Evolutionary conservation across 2,888 invertebrate species (phyloP).

Genomic region (Pyrrhosoma nymphula): DNA sequence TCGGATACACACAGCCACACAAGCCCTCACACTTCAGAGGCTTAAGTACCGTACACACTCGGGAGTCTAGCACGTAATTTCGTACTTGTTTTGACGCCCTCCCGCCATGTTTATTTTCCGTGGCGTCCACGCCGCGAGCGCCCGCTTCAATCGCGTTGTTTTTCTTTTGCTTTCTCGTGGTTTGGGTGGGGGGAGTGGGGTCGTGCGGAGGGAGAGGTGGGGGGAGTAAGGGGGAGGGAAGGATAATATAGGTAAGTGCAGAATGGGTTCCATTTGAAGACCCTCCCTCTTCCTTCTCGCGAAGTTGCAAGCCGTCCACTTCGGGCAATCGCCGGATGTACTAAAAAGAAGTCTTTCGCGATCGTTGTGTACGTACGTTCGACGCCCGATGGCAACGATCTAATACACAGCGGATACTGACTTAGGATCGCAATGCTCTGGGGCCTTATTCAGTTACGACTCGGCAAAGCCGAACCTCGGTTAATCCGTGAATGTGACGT

Average conservation of each 20-base stretch:
- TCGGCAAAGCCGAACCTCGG: no score
- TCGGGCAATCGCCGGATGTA: neutral
- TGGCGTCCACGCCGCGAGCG: neutral
- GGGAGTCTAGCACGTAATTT: constrained; percentile 34
- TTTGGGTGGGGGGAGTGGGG: no score
- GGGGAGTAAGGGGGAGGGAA: neutral
- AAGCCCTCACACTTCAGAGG: neutral
- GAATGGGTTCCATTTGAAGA: neutral
- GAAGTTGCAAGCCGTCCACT: neutral
- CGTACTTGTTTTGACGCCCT: neutral
- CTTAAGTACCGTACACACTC: constrained; percentile 1
- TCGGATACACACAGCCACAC: neutral
- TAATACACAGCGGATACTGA: no score
- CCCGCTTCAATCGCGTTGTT: neutral
- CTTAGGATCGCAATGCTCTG: no score
- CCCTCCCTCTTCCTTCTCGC: neutral
- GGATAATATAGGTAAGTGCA: neutral
- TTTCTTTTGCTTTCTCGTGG: neutral
- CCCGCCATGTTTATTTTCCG: constrained; percentile 31
- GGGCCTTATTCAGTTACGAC: no score
- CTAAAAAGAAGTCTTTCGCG: neutral
- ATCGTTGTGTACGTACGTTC: neutral
- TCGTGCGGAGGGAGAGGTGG: no score
- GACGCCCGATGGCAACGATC: no score
- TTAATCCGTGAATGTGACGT: no score